A percentile compares a stretch with the other conserved stretches of the same genome.
These are phyloP conservation scores for Aphrocallistes beatrix DNA, from an alignment of 37 sponge, comb jelly and placozoan genomes.

Conservation along the genomic window DNA sequence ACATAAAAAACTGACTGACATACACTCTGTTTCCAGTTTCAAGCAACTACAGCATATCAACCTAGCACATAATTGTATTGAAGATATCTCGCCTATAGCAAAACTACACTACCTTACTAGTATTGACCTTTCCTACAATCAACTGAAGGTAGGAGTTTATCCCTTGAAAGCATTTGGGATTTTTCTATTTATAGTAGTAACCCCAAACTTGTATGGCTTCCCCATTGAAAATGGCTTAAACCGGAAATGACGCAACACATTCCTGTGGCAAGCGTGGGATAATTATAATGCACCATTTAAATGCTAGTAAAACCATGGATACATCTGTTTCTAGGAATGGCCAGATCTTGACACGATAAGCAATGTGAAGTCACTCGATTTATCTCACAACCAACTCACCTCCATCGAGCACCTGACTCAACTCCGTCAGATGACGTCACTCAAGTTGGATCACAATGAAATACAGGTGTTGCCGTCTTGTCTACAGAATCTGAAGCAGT, in stretches of 20 bases:
- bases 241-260: too few species aligned
- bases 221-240: too few species aligned
- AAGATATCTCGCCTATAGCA: not conserved
- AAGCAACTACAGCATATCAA: not conserved
- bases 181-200: too few species aligned
- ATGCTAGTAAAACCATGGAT: too few species aligned
- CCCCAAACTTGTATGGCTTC: too few species aligned
- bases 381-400: not conserved
- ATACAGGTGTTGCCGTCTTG: slow-evolving; percentile 13
- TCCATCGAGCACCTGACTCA: not conserved
- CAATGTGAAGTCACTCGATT: not conserved
- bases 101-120: not conserved
- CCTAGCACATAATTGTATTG: not conserved
- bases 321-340: not conserved
- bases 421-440: not conserved
- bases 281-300: too few species aligned
- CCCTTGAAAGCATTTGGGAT: too few species aligned
- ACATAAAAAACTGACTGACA: not conserved
- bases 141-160: not conserved
- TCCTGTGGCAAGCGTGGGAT: too few species aligned
- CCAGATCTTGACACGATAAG: not conserved
- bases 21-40: not conserved
- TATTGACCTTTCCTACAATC: not conserved
- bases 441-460: slow-evolving; percentile 13
- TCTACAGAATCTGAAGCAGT: slow-evolving; percentile 7